Conservation (phyloP, 35 echinoderm and acorn worm genomes). For the Holothuria glaberrima region DNA sequence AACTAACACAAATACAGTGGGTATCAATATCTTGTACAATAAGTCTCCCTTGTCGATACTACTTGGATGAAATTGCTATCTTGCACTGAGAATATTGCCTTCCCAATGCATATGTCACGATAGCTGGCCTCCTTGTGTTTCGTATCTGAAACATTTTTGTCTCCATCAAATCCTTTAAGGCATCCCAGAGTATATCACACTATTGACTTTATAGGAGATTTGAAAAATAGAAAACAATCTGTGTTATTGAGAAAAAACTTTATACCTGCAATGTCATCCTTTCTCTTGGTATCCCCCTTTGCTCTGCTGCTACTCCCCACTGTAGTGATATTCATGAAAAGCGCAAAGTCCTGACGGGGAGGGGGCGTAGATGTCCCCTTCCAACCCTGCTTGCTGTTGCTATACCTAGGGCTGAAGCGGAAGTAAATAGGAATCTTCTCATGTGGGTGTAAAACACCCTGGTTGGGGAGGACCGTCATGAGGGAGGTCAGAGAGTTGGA, state of each 20-base stretch:
- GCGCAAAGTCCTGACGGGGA: slow-evolving; percentile 93
- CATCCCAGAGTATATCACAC: too few species aligned
- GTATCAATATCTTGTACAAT: too few species aligned
- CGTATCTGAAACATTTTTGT: too few species aligned
- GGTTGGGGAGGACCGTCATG: slow-evolving; percentile 82
- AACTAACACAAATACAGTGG: too few species aligned
- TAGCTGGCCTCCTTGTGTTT: too few species aligned
- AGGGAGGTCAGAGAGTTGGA: slow-evolving; percentile 82
- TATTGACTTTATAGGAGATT: too few species aligned
- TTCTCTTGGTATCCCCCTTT: slow-evolving; percentile 4
- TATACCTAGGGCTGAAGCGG: slow-evolving; percentile 87
- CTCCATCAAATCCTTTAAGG: too few species aligned
- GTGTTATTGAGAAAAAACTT: too few species aligned
- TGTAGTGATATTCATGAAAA: slow-evolving; percentile 89
- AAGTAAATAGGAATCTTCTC: slow-evolving; percentile 84
- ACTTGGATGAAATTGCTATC: neutral
- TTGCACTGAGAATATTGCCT: neutral
- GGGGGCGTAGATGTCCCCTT: slow-evolving; percentile 83
- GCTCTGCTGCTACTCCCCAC: slow-evolving; percentile 74
- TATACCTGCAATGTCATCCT: slow-evolving; percentile 30
- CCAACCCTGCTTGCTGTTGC: slow-evolving; percentile 80
- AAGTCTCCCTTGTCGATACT: too few species aligned
- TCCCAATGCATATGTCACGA: too few species aligned
- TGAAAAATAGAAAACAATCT: too few species aligned
- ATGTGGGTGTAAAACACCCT: slow-evolving; percentile 79